These are phyloP conservation scores for Chironomus tepperi DNA, from an alignment of 1,140 invertebrate genomes.

Conservation along the genomic window DNA sequence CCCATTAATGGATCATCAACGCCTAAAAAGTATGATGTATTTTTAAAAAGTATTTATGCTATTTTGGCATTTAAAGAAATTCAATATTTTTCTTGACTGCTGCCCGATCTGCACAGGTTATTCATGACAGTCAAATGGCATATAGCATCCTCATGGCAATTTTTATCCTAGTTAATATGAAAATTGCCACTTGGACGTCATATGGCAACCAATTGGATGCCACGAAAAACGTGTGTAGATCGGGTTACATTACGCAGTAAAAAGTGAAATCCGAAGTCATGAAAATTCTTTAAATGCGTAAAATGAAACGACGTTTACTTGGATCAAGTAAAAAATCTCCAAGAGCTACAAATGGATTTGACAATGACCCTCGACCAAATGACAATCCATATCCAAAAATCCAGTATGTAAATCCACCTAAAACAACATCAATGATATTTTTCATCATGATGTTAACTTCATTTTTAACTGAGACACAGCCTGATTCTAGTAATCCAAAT, in stretches of 20 bases:
- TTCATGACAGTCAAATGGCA: no score
- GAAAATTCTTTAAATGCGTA: not conserved
- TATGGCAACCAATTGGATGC: no score
- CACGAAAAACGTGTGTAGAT: no score
- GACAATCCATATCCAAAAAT: conserved; percentile 87
- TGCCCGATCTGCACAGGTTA: no score
- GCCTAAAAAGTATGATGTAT: conserved; percentile 48
- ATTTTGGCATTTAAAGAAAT: no score
- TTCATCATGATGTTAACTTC: conserved; percentile 98
- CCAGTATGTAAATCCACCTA: conserved; percentile 87
- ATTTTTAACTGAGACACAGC: conserved; percentile 86
- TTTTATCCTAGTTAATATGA: no score
- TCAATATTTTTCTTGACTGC: no score
- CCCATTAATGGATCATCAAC: conserved; percentile 64
- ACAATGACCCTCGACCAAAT: conserved; percentile 62
- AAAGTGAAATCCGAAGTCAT: no score
- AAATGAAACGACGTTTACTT: conserved; percentile 25
- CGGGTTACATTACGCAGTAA: no score
- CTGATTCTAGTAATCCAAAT: conserved; percentile 86
- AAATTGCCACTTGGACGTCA: no score
- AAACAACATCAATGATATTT: conserved; percentile 84
- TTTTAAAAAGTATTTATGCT: no score
- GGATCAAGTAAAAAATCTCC: conserved; percentile 51
- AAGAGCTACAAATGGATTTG: conserved; percentile 64
- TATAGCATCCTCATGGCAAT: no score